Conservation (phyloP, 2,113 vertebrate genomes). For the Delphinapterus leucas region DNA sequence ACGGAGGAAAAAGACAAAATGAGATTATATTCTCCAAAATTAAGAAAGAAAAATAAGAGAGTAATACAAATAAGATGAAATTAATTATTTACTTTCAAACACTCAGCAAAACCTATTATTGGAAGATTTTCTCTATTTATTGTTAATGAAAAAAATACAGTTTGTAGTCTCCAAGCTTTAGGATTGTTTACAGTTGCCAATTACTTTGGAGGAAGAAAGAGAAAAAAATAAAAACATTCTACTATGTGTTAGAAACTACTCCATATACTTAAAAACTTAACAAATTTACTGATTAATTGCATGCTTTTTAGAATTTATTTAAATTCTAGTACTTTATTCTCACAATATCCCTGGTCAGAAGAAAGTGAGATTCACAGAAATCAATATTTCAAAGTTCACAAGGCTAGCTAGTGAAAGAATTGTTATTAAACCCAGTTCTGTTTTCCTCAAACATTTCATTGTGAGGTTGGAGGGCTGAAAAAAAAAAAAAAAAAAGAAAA, state of each 20-base stretch:
- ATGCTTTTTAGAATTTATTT: not conserved
- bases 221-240: not conserved
- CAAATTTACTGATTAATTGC: not conserved
- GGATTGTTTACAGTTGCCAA: not conserved
- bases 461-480: not conserved
- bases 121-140: not conserved
- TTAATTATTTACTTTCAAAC: not conserved
- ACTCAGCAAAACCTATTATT: not conserved
- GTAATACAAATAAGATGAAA: not conserved
- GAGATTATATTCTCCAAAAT: not conserved
- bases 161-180: not conserved
- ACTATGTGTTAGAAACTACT: not conserved
- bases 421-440: not conserved
- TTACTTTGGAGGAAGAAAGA: not conserved
- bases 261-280: not conserved
- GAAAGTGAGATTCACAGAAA: not conserved
- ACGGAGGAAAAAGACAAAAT: not conserved
- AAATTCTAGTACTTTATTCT: not conserved
- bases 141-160: not conserved
- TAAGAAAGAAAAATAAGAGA: not conserved
- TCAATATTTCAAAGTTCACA: not conserved
- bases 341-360: not conserved
- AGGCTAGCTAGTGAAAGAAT: not conserved
- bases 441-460: not conserved
- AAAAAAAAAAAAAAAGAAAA: not conserved